Conservation (phyloP, 2,797 vertebrate species). For the Limnodromus scolopaceus region DNA sequence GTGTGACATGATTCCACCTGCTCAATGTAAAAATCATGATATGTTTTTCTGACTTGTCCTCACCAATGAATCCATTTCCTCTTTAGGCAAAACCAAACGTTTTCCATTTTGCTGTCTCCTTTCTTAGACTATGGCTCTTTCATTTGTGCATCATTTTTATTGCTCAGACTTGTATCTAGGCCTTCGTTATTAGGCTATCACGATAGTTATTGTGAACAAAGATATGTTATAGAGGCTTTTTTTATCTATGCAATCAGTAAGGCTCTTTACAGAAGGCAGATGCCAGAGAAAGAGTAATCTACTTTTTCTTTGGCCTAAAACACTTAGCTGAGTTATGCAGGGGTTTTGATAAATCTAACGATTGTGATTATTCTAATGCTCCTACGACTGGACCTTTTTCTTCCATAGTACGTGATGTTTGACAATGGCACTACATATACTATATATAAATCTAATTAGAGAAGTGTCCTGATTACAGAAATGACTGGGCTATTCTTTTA, state of each 20-base stretch:
- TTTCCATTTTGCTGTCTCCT: background rate
- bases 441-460: background rate
- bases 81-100: background rate
- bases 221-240: background rate
- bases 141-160: background rate
- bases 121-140: background rate
- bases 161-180: background rate
- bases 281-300: background rate
- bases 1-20: slow-evolving; percentile 26
- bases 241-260: background rate
- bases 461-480: background rate
- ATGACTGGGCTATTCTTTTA: background rate
- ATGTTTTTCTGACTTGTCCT: slow-evolving; percentile 12
- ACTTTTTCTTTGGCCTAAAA: background rate
- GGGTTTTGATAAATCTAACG: background rate
- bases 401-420: background rate
- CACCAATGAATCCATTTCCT: background rate
- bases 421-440: background rate
- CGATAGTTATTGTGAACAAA: background rate
- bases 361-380: background rate
- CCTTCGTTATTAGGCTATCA: background rate
- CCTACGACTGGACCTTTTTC: background rate
- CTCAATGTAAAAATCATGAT: background rate
- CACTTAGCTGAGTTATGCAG: background rate
- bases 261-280: background rate